phyloP scores from a whole-genome alignment of 2,797 vertebrate species.

The Notolabrus celidotus region DNA sequence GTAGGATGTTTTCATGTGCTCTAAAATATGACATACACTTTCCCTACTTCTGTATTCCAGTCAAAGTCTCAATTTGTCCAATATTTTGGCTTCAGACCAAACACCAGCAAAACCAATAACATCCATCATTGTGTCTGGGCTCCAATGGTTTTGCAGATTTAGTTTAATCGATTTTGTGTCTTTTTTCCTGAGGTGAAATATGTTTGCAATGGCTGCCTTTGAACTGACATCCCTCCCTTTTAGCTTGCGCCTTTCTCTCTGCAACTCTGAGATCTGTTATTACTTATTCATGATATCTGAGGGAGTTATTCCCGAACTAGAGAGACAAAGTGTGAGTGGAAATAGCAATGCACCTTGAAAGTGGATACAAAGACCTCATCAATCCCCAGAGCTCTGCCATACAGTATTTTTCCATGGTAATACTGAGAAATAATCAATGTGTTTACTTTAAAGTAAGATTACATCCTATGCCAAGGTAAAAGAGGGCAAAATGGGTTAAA shows the following conservation, averaged over 20 bases:
- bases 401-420: neutral
- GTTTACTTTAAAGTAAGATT: neutral
- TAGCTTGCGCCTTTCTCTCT: conserved; percentile 32
- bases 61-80: conserved; percentile 1
- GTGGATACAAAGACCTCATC: conserved; percentile 3
- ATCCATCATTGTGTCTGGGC: neutral
- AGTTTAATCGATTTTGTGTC: neutral
- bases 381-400: conserved; percentile 1
- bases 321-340: conserved; percentile 41
- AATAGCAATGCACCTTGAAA: conserved; percentile 24
- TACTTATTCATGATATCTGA: conserved; percentile 55
- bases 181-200: conserved; percentile 3
- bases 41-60: neutral
- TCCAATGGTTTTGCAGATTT: conserved; percentile 4
- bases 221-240: conserved; percentile 22
- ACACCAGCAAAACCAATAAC: neutral
- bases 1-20: neutral
- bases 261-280: conserved; percentile 38
- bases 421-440: neutral
- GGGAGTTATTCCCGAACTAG: conserved; percentile 37
- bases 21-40: neutral
- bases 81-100: neutral
- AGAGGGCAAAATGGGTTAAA: neutral
- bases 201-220: conserved; percentile 1
- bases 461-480: neutral